These are phyloP conservation scores for Amphipoea oculea DNA, from an alignment of 2,888 invertebrate species.

Conservation along the genomic window DNA sequence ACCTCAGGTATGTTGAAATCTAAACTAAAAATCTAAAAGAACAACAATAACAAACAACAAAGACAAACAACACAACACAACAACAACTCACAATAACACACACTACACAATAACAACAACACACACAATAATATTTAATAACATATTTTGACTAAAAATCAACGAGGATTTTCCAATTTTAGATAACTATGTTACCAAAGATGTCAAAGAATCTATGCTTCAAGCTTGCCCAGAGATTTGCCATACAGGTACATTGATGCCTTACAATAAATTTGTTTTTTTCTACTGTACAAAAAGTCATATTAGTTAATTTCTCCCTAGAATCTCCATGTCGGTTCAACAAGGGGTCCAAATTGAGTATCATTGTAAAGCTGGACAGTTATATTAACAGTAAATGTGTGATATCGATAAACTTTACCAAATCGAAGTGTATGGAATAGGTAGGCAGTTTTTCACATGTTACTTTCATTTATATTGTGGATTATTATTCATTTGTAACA, in stretches of 20 bases:
- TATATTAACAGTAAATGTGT: slow-evolving; percentile 75
- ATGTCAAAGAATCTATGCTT: slow-evolving; percentile 72
- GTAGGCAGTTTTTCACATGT: slow-evolving; percentile 64
- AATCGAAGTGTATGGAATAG: slow-evolving; percentile 76
- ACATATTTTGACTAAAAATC: slow-evolving; percentile 38
- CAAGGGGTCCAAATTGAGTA: slow-evolving; percentile 77
- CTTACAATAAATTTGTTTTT: slow-evolving; percentile 26
- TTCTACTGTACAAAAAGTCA: slow-evolving; percentile 42
- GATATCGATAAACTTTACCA: slow-evolving; percentile 77
- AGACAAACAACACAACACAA: too few relatives aligned
- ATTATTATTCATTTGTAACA: slow-evolving; percentile 28
- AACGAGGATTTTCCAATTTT: slow-evolving; percentile 64
- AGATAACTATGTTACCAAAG: slow-evolving; percentile 71
- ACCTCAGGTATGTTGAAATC: slow-evolving; percentile 72
- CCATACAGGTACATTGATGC: slow-evolving; percentile 73
- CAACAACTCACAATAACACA: too few relatives aligned
- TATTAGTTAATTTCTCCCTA: slow-evolving; percentile 73
- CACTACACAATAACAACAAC: too few relatives aligned
- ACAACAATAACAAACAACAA: neutral
- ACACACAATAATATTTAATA: slow-evolving; percentile 4
- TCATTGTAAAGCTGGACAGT: slow-evolving; percentile 79
- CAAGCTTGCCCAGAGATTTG: slow-evolving; percentile 73
- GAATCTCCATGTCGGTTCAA: slow-evolving; percentile 67
- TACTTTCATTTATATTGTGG: slow-evolving; percentile 11
- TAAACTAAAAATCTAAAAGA: neutral